These are phyloP conservation scores for Chiridota heheva DNA, from an alignment of 35 echinoderm and acorn worm species.

Conservation along the genomic window DNA sequence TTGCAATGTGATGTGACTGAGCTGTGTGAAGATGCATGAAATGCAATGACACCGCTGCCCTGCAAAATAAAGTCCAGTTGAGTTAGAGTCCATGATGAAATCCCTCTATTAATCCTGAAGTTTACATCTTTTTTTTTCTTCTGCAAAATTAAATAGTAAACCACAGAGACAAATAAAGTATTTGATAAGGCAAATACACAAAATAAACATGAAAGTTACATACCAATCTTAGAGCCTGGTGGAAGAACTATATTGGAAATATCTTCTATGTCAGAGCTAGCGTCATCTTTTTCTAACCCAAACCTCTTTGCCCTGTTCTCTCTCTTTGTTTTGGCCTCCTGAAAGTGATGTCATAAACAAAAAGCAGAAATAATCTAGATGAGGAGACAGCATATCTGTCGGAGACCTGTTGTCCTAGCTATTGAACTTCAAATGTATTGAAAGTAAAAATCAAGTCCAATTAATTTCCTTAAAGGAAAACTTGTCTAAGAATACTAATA, in stretches of 20 bases:
- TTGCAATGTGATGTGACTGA: no score
- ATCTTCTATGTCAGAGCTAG: slow-evolving; percentile 34
- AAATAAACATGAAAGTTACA: not conserved
- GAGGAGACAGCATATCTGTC: not conserved
- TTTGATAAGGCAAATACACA: not conserved
- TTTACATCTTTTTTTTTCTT: not conserved
- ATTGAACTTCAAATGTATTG: no score
- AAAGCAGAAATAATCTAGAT: not conserved
- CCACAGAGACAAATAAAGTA: not conserved
- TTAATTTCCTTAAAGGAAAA: no score
- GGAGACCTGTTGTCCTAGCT: no score
- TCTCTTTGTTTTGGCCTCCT: slow-evolving; percentile 62
- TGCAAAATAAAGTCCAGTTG: not conserved
- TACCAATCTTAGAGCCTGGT: slow-evolving; percentile 78
- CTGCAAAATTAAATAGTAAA: not conserved
- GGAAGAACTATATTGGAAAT: slow-evolving; percentile 47
- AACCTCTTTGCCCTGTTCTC: slow-evolving; percentile 69
- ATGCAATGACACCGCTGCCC: not conserved
- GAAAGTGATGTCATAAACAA: not conserved
- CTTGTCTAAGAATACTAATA: no score
- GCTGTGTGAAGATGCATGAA: no score
- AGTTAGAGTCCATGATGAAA: not conserved
- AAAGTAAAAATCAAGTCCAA: no score
- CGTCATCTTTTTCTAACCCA: slow-evolving; percentile 41
- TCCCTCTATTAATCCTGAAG: not conserved